Conservation (phyloP, 2,797 vertebrate species). For the Xenops minutus region DNA sequence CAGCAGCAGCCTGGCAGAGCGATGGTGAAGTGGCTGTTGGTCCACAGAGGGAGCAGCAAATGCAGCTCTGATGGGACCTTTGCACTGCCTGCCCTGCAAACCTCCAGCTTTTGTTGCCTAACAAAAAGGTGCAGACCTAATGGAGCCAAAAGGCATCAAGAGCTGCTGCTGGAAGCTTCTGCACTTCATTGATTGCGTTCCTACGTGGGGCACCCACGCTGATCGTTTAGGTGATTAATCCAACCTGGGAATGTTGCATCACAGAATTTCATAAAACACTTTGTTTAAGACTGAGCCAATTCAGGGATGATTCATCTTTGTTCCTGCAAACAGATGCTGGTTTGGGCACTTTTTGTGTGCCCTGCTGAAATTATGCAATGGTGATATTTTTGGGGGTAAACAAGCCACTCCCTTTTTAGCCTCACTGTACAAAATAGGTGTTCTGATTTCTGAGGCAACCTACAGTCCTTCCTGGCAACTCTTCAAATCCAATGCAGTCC, state of each 20-base stretch:
- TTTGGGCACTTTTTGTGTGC: constrained; percentile 21
- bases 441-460: neutral
- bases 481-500: neutral
- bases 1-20: neutral
- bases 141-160: neutral
- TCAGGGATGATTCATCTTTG: constrained; percentile 29
- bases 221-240: neutral
- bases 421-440: neutral
- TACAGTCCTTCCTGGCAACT: neutral
- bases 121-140: neutral
- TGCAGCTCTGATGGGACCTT: neutral
- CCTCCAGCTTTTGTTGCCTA: neutral
- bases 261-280: constrained; percentile 6
- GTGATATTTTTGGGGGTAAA: constrained; percentile 14
- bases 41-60: neutral
- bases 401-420: constrained; percentile 24
- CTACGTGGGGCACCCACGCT: rapidly evolving
- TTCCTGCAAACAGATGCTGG: constrained; percentile 35
- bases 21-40: neutral
- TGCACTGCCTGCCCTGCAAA: neutral
- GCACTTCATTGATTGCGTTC: rapidly evolving
- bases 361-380: neutral
- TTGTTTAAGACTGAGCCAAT: neutral
- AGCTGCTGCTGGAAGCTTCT: neutral
- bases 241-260: neutral